These are phyloP conservation scores for Congeria kusceri DNA, from an alignment of 2,888 invertebrate species.

Conservation along the genomic window DNA sequence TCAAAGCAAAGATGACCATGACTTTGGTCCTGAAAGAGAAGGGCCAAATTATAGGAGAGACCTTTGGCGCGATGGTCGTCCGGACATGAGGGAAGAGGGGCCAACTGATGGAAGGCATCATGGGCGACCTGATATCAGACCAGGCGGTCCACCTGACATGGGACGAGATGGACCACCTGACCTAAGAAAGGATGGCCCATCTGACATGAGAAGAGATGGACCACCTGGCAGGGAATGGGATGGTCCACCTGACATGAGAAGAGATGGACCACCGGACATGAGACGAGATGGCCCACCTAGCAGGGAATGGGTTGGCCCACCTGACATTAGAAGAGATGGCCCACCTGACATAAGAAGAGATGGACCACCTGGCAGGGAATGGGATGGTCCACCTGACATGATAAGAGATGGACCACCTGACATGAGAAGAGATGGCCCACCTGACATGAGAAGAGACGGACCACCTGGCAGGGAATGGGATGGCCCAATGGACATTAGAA, in stretches of 20 bases:
- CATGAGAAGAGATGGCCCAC: constrained; percentile 27
- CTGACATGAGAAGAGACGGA: constrained; percentile 1
- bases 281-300: constrained; percentile 17
- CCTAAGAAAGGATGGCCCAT: not conserved
- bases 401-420: constrained; percentile 10
- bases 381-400: not conserved
- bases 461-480: constrained; percentile 5
- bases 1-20: too few species aligned
- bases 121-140: constrained; percentile 4
- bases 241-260: not conserved
- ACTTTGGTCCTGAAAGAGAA: not conserved
- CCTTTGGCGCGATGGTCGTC: not conserved
- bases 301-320: constrained; percentile 12
- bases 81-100: not conserved
- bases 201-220: not conserved
- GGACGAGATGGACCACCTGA: constrained; percentile 29
- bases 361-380: not conserved
- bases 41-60: not conserved
- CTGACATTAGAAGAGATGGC: constrained; percentile 10
- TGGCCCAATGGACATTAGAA: constrained; percentile 4
- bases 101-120: not conserved
- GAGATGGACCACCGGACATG: constrained; percentile 12
- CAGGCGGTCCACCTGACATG: not conserved
- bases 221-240: not conserved
- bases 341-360: not conserved